Conservation (phyloP, 2,888 invertebrate genomes). For the Calameuta idolon region DNA sequence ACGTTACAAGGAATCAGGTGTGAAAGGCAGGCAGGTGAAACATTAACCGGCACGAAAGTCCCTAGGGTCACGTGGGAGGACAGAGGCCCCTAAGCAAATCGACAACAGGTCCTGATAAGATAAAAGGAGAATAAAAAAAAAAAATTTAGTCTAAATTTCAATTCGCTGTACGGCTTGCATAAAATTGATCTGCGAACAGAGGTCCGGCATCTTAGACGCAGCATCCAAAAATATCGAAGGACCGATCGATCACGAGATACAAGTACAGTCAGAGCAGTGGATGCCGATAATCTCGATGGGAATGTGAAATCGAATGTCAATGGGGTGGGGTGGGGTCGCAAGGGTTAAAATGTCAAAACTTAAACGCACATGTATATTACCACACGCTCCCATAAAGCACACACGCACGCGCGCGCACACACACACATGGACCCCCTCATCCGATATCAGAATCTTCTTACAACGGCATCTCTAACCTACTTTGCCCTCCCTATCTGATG, state of each 20-base stretch:
- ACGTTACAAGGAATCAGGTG: not conserved
- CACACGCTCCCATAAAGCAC: not conserved
- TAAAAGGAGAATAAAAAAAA: no score
- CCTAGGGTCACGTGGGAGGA: not conserved
- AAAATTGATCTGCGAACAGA: not conserved
- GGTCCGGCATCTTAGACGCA: not conserved
- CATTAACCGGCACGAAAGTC: not conserved
- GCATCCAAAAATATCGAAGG: not conserved
- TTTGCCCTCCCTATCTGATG: slow-evolving; percentile 31
- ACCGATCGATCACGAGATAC: not conserved
- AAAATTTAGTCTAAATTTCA: no score
- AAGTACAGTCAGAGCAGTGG: no score
- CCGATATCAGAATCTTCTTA: not conserved
- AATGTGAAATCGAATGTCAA: not conserved
- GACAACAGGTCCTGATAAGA: slow-evolving; percentile 11
- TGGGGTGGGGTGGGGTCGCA: no score
- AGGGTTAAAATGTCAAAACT: not conserved
- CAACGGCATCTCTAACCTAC: not conserved
- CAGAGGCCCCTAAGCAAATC: slow-evolving; percentile 26
- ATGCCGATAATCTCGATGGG: not conserved
- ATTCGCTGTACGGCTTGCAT: rapidly evolving
- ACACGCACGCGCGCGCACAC: no score
- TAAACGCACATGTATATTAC: not conserved
- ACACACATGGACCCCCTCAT: no score
- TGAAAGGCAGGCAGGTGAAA: not conserved